Percentiles rank a stretch among this genome's conserved stretches.
Conservation (phyloP, 2,888 invertebrate species). For the Protonemura montana region DNA sequence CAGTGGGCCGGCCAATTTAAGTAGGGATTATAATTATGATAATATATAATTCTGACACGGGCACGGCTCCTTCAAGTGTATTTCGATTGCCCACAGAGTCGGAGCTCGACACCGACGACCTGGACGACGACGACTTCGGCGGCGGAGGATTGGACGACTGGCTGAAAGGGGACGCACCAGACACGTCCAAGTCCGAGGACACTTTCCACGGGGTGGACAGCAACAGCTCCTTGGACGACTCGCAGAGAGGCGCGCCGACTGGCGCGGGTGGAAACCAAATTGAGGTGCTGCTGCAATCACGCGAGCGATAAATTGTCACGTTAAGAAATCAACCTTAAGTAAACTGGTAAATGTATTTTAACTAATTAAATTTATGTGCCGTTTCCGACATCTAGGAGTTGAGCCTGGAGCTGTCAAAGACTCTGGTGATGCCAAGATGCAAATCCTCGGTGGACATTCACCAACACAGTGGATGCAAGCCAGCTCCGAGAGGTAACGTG, state of each 20-base stretch:
- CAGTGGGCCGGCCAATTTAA: too few relatives aligned
- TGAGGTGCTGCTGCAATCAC: background rate
- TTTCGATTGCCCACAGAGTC: background rate
- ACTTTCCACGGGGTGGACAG: background rate
- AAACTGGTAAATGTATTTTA: background rate
- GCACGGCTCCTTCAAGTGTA: too few relatives aligned
- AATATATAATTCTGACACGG: too few relatives aligned
- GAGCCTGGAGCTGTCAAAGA: background rate
- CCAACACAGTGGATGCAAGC: background rate
- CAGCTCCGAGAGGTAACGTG: background rate
- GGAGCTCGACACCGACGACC: constrained; percentile 33
- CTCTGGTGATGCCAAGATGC: background rate
- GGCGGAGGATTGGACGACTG: constrained; percentile 33
- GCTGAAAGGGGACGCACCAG: background rate
- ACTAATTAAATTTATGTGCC: background rate
- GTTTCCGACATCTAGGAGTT: background rate
- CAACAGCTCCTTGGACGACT: background rate
- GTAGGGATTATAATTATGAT: too few relatives aligned
- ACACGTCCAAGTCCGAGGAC: background rate
- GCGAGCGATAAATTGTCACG: background rate
- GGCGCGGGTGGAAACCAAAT: background rate
- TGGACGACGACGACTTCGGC: constrained; percentile 42
- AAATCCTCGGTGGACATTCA: background rate
- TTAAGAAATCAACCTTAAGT: background rate
- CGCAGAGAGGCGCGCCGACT: background rate